Conservation (phyloP, 2,888 invertebrate genomes). For the Agrilus mali region DNA sequence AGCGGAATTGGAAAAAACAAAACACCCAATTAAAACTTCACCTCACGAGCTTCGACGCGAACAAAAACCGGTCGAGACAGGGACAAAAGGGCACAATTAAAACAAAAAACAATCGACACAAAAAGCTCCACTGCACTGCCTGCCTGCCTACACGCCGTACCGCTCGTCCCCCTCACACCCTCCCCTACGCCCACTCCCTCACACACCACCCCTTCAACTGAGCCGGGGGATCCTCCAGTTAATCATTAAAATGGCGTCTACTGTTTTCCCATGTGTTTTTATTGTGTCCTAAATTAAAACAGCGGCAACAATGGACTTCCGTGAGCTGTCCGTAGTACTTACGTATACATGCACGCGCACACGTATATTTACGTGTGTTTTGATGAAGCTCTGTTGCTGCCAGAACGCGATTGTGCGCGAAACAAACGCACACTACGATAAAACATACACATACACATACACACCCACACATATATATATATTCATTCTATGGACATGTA, state of each 20-base stretch:
- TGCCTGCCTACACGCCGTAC: slow-evolving; percentile 16
- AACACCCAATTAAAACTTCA: slow-evolving; percentile 35
- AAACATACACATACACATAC: no score
- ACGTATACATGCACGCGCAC: slow-evolving; percentile 28
- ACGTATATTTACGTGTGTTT: no score
- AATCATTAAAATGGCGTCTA: slow-evolving; percentile 40
- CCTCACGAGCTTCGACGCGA: slow-evolving; percentile 27
- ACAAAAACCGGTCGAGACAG: slow-evolving; percentile 31
- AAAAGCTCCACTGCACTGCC: slow-evolving; percentile 24
- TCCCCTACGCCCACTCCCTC: no score
- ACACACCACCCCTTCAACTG: no score
- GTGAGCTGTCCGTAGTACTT: slow-evolving; percentile 24
- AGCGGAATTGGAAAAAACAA: slow-evolving; percentile 20
- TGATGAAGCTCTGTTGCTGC: no score
- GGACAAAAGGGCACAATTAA: slow-evolving; percentile 34
- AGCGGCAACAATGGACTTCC: slow-evolving; percentile 32
- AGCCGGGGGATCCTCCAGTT: slow-evolving; percentile 31
- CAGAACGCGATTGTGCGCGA: no score
- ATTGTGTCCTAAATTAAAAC: slow-evolving; percentile 39
- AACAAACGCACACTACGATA: no score
- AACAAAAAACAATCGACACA: slow-evolving; percentile 36
- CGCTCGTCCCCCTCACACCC: no score
- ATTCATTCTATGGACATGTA: no score
- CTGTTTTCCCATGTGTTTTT: slow-evolving; percentile 40
- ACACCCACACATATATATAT: no score